A percentile compares a stretch with the other conserved stretches of the same genome.
Evolutionary conservation across 2,113 vertebrate genomes (phyloP).

Genomic region (Charadrius vociferus): DNA sequence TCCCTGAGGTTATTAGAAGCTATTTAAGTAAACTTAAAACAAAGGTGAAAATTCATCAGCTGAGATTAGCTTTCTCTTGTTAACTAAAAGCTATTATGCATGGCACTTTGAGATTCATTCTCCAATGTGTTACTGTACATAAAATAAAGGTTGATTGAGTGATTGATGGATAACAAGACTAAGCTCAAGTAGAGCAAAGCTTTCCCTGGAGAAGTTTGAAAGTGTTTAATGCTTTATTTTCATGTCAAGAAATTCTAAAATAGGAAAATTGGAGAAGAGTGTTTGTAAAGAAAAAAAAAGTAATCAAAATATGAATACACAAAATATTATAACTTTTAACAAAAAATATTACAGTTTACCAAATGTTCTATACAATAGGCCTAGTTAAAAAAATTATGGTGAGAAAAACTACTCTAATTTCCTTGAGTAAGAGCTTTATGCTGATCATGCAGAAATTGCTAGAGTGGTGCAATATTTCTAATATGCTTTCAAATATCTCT

Average conservation of each 20-base stretch:
- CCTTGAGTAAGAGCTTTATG: neutral
- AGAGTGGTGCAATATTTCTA: neutral
- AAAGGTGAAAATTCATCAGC: conserved; percentile 7
- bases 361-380: neutral
- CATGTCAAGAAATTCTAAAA: neutral
- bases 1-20: neutral
- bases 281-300: neutral
- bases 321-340: neutral
- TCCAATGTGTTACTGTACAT: neutral
- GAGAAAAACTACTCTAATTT: neutral
- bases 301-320: neutral
- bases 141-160: neutral
- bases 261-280: neutral
- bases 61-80: neutral
- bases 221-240: neutral
- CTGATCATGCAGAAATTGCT: neutral
- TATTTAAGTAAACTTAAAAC: neutral
- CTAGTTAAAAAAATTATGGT: neutral
- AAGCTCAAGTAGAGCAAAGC: neutral
- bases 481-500: neutral
- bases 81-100: conserved; percentile 15
- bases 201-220: neutral
- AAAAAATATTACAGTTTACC: neutral
- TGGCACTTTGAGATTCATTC: neutral
- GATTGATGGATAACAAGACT: neutral